These are phyloP conservation scores for Brenthis daphne DNA, from an alignment of 2,888 invertebrate species.

Conservation along the genomic window DNA sequence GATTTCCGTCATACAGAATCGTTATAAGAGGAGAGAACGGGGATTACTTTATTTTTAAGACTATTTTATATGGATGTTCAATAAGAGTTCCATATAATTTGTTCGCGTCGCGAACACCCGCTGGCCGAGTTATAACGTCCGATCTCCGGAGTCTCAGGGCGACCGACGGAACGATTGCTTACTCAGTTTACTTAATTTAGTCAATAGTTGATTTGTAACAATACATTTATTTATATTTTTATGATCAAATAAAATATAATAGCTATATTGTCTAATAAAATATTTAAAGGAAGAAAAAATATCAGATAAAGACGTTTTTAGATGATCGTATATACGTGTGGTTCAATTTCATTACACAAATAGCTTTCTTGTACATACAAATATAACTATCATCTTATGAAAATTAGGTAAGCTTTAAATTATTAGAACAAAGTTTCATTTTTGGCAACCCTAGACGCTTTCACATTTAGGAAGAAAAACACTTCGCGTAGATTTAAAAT, in stretches of 20 bases:
- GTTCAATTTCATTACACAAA: neutral
- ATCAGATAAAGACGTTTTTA: no score
- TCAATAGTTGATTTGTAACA: no score
- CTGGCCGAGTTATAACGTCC: neutral
- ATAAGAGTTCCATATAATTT: slow-evolving; percentile 4
- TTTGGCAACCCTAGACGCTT: slow-evolving; percentile 5
- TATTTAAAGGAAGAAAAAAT: no score
- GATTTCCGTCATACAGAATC: no score
- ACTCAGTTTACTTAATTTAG: no score
- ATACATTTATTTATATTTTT: no score
- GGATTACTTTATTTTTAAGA: slow-evolving; percentile 4
- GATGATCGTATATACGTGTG: no score
- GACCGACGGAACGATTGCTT: neutral
- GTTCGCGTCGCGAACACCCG: slow-evolving; percentile 6
- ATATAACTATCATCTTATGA: neutral
- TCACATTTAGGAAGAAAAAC: slow-evolving; percentile 4
- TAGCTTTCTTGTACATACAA: slow-evolving; percentile 1
- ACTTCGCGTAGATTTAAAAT: slow-evolving; percentile 8
- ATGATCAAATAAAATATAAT: no score
- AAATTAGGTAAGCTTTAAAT: neutral
- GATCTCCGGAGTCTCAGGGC: neutral
- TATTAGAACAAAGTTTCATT: neutral
- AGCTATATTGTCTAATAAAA: no score
- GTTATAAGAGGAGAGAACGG: neutral
- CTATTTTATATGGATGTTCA: slow-evolving; percentile 2